Percentiles rank a stretch among this genome's conserved stretches.
These are phyloP conservation scores for Acanthopleura granulata DNA, from an alignment of 2,888 invertebrate species.

Conservation along the genomic window DNA sequence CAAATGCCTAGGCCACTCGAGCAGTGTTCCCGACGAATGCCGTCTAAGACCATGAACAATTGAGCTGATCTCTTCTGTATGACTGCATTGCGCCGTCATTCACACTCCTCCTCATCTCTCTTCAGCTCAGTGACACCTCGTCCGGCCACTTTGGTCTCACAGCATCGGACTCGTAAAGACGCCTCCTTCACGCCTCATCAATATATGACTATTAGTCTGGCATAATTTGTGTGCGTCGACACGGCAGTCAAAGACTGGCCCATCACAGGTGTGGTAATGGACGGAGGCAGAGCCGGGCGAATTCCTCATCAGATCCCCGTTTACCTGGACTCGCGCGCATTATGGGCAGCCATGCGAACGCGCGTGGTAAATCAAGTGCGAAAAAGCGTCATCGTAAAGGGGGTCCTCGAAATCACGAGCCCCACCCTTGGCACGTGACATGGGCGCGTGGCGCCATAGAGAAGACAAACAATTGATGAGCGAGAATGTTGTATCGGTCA, in stretches of 20 bases:
- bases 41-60: too few relatives aligned
- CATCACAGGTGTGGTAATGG: too few relatives aligned
- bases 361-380: slow-evolving; percentile 11
- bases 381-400: slow-evolving; percentile 2
- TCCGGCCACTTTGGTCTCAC: not conserved
- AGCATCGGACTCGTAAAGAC: not conserved
- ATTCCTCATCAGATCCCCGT: not conserved
- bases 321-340: not conserved
- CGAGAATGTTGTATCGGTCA: not conserved
- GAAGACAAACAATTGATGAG: slow-evolving; percentile 6
- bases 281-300: not conserved
- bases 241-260: not conserved
- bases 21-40: too few relatives aligned
- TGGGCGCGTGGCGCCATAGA: slow-evolving; percentile 1
- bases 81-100: not conserved
- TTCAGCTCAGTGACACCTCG: not conserved
- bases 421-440: slow-evolving; percentile 17
- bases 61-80: too few relatives aligned
- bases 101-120: not conserved
- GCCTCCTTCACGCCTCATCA: slow-evolving; percentile 14
- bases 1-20: too few relatives aligned
- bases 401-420: not conserved
- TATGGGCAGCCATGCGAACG: not conserved
- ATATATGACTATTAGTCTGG: not conserved
- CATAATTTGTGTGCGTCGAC: not conserved